phyloP scores from a whole-genome alignment of 2,888 invertebrate species.

The Caenorhabditis doughertyi region DNA sequence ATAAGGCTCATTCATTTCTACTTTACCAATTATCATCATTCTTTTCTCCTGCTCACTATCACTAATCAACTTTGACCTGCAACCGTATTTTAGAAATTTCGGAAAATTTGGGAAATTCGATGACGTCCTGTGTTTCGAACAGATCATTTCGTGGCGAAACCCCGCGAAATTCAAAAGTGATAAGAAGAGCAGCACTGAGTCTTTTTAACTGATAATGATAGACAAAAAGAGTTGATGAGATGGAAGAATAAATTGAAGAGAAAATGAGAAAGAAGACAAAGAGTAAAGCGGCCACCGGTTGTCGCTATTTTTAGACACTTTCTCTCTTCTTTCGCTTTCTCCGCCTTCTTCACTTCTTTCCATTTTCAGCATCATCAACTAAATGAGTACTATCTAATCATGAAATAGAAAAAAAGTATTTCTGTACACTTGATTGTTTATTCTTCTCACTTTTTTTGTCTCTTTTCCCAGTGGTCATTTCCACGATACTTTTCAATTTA shows the following conservation, averaged over 20 bases:
- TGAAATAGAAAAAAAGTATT: not conserved
- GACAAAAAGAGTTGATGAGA: slow-evolving; percentile 1
- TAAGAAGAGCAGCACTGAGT: slow-evolving; percentile 33
- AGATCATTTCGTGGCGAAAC: slow-evolving; percentile 49
- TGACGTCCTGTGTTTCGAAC: slow-evolving; percentile 49
- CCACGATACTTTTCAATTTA: not conserved
- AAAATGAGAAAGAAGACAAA: slow-evolving; percentile 30
- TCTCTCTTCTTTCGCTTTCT: not conserved
- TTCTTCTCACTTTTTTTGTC: slow-evolving; percentile 2
- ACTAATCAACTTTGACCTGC: slow-evolving; percentile 21
- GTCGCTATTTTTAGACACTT: slow-evolving; percentile 56
- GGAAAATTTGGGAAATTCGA: slow-evolving; percentile 36
- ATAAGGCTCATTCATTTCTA: not conserved
- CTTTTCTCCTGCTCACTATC: not conserved
- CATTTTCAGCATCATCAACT: slow-evolving; percentile 22
- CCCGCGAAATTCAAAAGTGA: slow-evolving; percentile 42
- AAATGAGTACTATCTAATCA: slow-evolving; percentile 35
- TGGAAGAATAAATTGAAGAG: not conserved
- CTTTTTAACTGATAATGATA: slow-evolving; percentile 19
- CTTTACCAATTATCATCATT: slow-evolving; percentile 1
- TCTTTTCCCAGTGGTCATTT: too few relatives aligned
- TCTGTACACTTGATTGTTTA: slow-evolving; percentile 26
- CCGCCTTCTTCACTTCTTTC: slow-evolving; percentile 6
- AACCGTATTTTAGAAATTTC: not conserved
- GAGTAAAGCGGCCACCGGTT: slow-evolving; percentile 50